Evolutionary conservation across 2,888 invertebrate genomes (phyloP).

Genomic region (Macaria notata): DNA sequence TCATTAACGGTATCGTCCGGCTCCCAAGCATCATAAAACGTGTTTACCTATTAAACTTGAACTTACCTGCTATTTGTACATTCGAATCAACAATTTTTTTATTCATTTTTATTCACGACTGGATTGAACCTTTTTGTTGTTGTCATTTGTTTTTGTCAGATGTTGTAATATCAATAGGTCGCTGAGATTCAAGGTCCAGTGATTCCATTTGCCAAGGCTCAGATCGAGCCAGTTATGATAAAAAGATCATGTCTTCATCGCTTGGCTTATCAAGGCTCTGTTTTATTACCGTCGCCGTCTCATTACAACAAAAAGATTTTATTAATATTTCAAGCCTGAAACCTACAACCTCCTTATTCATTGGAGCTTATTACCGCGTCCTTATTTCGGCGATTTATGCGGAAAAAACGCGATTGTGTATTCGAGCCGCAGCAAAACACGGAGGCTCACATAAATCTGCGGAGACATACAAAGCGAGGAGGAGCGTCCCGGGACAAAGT

Average conservation of each 20-base stretch:
- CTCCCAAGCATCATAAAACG: conserved; percentile 48
- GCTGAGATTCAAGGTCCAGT: conserved; percentile 54
- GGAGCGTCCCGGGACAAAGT: conserved; percentile 64
- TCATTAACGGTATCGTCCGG: conserved; percentile 68
- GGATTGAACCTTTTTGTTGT: conserved; percentile 29
- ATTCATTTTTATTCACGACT: conserved; percentile 26
- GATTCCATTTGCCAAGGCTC: conserved; percentile 58
- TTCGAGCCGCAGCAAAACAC: conserved; percentile 60
- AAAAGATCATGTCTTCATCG: conserved; percentile 47
- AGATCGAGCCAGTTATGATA: conserved; percentile 44
- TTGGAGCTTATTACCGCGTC: conserved; percentile 43
- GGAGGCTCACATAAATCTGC: conserved; percentile 65
- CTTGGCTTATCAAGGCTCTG: conserved; percentile 43
- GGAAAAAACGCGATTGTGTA: conserved; percentile 49
- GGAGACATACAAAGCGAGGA: conserved; percentile 58
- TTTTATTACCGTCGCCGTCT: background rate
- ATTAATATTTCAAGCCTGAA: background rate
- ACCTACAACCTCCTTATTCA: conserved; percentile 35
- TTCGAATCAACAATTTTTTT: conserved; percentile 14
- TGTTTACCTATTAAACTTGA: conserved; percentile 50
- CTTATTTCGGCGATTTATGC: conserved; percentile 50
- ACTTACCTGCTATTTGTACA: conserved; percentile 27
- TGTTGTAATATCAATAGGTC: conserved; percentile 40
- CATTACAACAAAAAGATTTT: background rate
- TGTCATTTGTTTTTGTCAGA: conserved; percentile 49